Evolutionary conservation across 1,140 invertebrate species (phyloP).

Genomic region (Caerostris extrusa): DNA sequence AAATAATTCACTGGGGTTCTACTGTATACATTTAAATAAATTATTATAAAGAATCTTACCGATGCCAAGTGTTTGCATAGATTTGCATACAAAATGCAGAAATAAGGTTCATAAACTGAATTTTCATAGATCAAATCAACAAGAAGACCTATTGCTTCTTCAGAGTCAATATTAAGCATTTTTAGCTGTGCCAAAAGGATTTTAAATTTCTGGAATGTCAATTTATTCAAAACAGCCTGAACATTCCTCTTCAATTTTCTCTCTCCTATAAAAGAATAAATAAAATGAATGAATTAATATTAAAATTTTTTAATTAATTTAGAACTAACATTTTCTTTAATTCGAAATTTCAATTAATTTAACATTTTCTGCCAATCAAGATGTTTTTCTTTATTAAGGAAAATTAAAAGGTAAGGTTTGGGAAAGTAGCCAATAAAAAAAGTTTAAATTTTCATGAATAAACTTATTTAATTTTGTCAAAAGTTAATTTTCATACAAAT

Average conservation of each 20-base stretch:
- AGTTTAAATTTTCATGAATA: background rate
- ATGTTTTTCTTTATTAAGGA: no score
- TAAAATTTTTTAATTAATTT: background rate
- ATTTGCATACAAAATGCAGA: conserved; percentile 93
- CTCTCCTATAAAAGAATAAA: conserved; percentile 83
- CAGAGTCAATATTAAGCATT: conserved; percentile 90
- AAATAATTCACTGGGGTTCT: no score
- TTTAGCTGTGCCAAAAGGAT: conserved; percentile 90
- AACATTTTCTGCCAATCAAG: no score
- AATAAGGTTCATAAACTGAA: conserved; percentile 96
- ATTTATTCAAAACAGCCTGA: conserved; percentile 94
- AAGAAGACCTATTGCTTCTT: conserved; percentile 90
- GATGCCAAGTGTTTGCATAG: conserved; percentile 85
- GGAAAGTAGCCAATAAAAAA: background rate
- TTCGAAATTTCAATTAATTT: background rate
- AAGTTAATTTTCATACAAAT: no score
- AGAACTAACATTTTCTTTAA: background rate
- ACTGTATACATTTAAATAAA: background rate
- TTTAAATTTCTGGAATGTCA: conserved; percentile 95
- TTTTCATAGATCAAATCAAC: conserved; percentile 97
- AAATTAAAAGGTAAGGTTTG: no score
- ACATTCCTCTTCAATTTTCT: conserved; percentile 90
- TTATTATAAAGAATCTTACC: background rate
- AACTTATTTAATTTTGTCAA: no score
- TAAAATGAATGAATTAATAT: background rate